phyloP scores from a whole-genome alignment of 2,113 vertebrate species.

The Tenebrosternarchus preto region DNA sequence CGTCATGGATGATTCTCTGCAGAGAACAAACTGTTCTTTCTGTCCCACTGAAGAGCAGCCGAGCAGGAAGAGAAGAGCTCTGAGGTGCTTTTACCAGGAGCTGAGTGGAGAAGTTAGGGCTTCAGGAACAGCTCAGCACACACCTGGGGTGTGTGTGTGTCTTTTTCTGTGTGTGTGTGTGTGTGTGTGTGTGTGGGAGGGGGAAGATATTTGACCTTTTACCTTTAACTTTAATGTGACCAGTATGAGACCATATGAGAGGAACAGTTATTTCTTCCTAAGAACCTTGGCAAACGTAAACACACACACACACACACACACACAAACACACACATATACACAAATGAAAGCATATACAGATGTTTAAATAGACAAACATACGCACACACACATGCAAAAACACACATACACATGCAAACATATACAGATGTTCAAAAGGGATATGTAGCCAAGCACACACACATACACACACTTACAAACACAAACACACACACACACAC shows the following conservation, averaged over 20 bases:
- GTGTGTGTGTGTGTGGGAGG: not conserved
- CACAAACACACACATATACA: conserved; percentile 23
- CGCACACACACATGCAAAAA: conserved; percentile 32
- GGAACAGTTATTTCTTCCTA: not conserved
- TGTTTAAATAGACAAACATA: no score
- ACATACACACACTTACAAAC: not conserved
- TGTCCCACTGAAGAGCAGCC: no score
- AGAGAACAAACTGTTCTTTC: no score
- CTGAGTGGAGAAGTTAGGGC: no score
- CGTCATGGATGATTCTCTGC: no score
- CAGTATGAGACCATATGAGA: conserved; percentile 21
- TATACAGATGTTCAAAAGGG: not conserved
- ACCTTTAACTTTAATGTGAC: conserved; percentile 11
- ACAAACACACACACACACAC: conserved; percentile 28
- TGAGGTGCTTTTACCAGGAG: no score
- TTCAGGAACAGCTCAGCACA: no score
- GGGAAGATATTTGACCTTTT: conserved; percentile 21
- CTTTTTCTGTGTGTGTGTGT: not conserved
- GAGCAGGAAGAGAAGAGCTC: no score
- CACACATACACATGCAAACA: conserved; percentile 20
- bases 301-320: no score
- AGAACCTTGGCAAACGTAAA: not conserved
- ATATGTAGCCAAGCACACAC: no score
- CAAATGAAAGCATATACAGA: no score
- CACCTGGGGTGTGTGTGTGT: no score